Evolutionary conservation across 2,888 invertebrate species (phyloP).

Genomic region (Cerastoderma edule): DNA sequence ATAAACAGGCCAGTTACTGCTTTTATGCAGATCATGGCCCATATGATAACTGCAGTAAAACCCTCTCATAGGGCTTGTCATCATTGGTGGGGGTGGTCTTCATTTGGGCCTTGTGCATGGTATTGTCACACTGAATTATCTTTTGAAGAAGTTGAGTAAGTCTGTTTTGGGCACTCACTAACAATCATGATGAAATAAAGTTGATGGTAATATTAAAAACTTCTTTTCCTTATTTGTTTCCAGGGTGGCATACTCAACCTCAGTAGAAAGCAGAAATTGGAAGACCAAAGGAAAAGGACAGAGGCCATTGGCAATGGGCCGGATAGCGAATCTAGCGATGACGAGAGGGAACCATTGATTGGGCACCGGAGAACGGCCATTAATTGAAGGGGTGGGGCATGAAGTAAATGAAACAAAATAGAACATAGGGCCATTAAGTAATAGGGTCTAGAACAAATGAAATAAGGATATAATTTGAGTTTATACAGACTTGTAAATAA

Average conservation of each 20-base stretch:
- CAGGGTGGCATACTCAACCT: constrained; percentile 80
- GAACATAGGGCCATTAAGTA: too few species aligned
- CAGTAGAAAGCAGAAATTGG: constrained; percentile 72
- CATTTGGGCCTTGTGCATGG: too few species aligned
- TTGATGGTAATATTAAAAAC: not conserved
- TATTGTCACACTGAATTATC: not conserved
- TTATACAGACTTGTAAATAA: too few species aligned
- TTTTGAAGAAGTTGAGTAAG: not conserved
- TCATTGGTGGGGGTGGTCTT: too few species aligned
- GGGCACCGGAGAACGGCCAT: constrained; percentile 24
- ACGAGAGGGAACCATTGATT: constrained; percentile 53
- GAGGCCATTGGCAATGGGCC: constrained; percentile 3
- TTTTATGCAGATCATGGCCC: too few species aligned
- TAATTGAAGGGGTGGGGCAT: constrained; percentile 10
- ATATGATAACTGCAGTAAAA: too few species aligned
- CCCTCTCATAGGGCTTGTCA: too few species aligned
- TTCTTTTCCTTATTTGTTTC: constrained; percentile 21
- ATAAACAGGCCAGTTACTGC: too few species aligned
- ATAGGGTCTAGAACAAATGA: too few species aligned
- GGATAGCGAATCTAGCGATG: constrained; percentile 34
- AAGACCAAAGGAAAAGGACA: constrained; percentile 29
- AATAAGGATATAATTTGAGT: too few species aligned
- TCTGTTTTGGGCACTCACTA: not conserved
- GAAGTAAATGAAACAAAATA: not conserved
- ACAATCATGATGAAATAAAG: not conserved